A percentile compares a stretch with the other conserved stretches of the same genome.
These are phyloP conservation scores for Cryptus armator DNA, from an alignment of 2,888 invertebrate genomes.

Conservation along the genomic window DNA sequence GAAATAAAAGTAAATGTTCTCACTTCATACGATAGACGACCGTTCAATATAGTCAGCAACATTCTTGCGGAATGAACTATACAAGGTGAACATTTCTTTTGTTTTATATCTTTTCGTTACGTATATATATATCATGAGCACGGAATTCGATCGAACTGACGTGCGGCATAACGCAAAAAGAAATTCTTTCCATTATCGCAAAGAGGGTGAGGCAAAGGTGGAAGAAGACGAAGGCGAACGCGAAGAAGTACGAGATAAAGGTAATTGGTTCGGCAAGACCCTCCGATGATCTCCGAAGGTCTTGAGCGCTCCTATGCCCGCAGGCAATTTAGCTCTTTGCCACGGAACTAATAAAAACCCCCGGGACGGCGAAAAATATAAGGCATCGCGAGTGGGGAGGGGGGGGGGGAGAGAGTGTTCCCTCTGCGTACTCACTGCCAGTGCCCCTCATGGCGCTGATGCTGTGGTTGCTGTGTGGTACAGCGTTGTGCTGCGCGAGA, in stretches of 20 bases:
- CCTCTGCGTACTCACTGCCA: conserved; percentile 35
- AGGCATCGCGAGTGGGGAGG: conserved; percentile 24
- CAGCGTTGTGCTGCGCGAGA: conserved; percentile 78
- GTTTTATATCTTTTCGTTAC: conserved; percentile 1
- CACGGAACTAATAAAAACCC: conserved; percentile 73
- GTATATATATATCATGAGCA: conserved; percentile 1
- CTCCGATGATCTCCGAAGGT: conserved; percentile 72
- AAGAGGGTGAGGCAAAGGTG: conserved; percentile 38
- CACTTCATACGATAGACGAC: neutral
- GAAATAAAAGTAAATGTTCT: neutral
- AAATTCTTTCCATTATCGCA: conserved; percentile 55
- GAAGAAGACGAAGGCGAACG: conserved; percentile 41
- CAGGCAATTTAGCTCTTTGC: conserved; percentile 73
- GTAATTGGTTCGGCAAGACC: conserved; percentile 73
- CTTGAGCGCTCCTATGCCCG: conserved; percentile 56
- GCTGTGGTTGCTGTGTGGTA: conserved; percentile 34
- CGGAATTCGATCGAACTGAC: conserved; percentile 23
- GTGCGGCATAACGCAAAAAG: conserved; percentile 40
- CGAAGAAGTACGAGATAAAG: conserved; percentile 67
- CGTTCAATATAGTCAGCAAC: neutral
- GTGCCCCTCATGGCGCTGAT: conserved; percentile 44
- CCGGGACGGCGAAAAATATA: conserved; percentile 70
- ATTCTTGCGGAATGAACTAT: conserved; percentile 9
- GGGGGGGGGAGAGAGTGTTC: neutral
- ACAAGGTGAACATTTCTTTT: conserved; percentile 4